Conservation (phyloP, 2,113 vertebrate species). For the Platysteira castanea region DNA sequence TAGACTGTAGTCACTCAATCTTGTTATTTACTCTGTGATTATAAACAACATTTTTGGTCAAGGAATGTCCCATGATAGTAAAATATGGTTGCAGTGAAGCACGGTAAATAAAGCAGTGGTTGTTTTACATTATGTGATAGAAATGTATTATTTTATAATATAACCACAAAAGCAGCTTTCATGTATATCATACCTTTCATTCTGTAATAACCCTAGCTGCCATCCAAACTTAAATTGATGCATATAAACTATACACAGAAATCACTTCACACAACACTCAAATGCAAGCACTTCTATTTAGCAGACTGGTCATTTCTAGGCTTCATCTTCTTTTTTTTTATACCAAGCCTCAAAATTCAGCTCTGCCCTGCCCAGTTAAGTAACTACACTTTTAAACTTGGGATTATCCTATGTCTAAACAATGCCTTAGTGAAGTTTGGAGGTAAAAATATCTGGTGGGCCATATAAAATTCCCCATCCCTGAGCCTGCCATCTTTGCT, state of each 20-base stretch:
- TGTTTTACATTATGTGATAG: conserved; percentile 57
- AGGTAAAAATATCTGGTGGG: not conserved
- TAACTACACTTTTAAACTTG: not conserved
- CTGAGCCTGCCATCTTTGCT: not conserved
- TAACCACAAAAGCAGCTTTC: conserved; percentile 58
- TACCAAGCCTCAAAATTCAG: not conserved
- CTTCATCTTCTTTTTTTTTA: not conserved
- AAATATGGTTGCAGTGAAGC: conserved; percentile 24
- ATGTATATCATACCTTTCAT: conserved; percentile 50
- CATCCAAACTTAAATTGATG: conserved; percentile 1
- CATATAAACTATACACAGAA: conserved; percentile 34
- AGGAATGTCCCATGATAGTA: conserved; percentile 43
- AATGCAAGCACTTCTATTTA: conserved; percentile 40
- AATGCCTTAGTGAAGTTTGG: not conserved
- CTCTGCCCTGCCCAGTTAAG: not conserved
- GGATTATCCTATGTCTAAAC: not conserved
- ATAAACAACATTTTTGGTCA: conserved; percentile 62
- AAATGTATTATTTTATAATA: conserved; percentile 49
- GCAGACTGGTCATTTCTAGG: not conserved
- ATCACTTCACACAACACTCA: conserved; percentile 35
- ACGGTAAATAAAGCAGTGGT: conserved; percentile 51
- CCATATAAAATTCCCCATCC: not conserved
- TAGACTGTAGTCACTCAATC: conserved; percentile 54
- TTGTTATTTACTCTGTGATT: conserved; percentile 31
- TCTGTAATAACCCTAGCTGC: conserved; percentile 41